phyloP scores from a whole-genome alignment of 2,888 invertebrate genomes.

The Terebella lapidaria region DNA sequence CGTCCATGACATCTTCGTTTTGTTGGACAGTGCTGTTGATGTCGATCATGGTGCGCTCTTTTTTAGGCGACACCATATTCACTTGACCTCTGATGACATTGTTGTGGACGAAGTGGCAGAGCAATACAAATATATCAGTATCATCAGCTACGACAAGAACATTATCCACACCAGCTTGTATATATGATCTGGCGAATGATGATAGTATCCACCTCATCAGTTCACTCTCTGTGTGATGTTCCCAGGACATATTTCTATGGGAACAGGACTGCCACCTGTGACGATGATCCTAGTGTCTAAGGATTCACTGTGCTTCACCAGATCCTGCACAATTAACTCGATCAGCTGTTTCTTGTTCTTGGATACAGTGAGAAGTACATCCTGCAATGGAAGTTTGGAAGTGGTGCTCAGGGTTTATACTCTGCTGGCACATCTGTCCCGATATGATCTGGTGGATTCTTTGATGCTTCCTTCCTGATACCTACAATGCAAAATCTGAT shows the following conservation, averaged over 20 bases:
- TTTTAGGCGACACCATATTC: slow-evolving; percentile 1
- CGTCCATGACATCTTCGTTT: background rate
- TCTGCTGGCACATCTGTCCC: background rate
- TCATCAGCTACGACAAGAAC: background rate
- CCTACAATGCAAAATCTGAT: no score
- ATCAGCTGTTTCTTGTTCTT: slow-evolving; percentile 7
- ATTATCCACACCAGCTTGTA: background rate
- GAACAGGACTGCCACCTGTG: background rate
- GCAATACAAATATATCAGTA: background rate
- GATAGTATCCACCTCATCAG: slow-evolving; percentile 2
- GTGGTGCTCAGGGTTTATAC: background rate
- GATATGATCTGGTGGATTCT: background rate
- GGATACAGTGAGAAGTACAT: background rate
- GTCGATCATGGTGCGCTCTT: background rate
- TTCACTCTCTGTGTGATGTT: background rate
- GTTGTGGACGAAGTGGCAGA: background rate
- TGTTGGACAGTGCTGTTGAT: slow-evolving; percentile 4
- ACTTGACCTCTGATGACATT: background rate
- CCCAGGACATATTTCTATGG: background rate
- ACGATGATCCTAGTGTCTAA: background rate
- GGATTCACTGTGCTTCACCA: background rate
- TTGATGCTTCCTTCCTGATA: background rate
- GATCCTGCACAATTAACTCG: background rate
- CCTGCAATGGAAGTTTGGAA: background rate
- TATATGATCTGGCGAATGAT: background rate